Base-by-base conservation (phyloP, 2,888 invertebrate species). In the Cephus runcator region DNA sequence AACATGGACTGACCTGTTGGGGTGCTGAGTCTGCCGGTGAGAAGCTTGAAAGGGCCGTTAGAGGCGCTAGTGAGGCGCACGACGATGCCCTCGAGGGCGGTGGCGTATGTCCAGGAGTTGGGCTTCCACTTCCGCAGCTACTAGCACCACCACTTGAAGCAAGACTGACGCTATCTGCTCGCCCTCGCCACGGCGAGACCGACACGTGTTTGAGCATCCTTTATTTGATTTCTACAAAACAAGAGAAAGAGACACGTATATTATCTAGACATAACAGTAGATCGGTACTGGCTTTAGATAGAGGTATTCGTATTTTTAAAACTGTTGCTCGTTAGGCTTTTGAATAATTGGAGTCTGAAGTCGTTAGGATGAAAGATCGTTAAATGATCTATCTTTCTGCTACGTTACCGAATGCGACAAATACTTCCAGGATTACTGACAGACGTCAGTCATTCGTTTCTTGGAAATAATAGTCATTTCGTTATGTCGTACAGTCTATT, bases 121-220 rank as follows among this genome's bases (percentile, higher is more conserved):
- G 95, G 89, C 95, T 95, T 84, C 94, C 93, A 89, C 95, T 95
- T 92, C 96, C 94, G 93, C 95, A 95, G 85, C 92, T 92, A 85
- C 92, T 92, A 34, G 90, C 78, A 34, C 90, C 90, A 73, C 88
- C 89, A 85, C 90, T 96, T 75, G 96, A 96, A 85, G 96, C 95
- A 83, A 97, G 93, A 87, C 96, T 96, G 85, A 97, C 94, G 84
- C 96, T 96, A 93, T 97, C 97, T 83, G 96, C 95, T 91, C 97
- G 95, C 88, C 95, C 95, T 92, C 97, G 94, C 92, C 96, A 95
- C 85, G 97, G 97, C 85, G 97, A 97, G 92, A 97, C 95, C 93
- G 97, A 97, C 92, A 97, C 97, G 95, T 97, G 97, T 93, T 97
- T 97, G 94, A 97, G 93, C 97, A 97, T 97, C 93, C 88, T 86